Percentiles rank a stretch among this genome's conserved stretches.
Conservation (phyloP, 1,140 invertebrate genomes). For the Nasonia longicornis region DNA sequence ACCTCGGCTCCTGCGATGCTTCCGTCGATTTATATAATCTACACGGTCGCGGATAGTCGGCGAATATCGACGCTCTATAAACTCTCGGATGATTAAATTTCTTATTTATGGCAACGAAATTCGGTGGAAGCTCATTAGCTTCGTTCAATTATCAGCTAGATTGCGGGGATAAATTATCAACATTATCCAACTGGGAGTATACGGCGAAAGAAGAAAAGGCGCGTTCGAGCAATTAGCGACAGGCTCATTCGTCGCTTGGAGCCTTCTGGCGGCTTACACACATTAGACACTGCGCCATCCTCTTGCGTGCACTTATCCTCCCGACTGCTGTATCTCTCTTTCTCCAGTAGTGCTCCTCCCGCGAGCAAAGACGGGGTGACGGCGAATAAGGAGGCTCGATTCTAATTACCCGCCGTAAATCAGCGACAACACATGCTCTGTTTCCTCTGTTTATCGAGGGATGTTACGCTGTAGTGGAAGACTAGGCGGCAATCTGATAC, state of each 20-base stretch:
- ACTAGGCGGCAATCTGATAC: slow-evolving; percentile 57
- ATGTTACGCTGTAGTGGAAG: slow-evolving; percentile 56
- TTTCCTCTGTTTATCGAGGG: slow-evolving; percentile 65
- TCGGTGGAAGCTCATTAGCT: not conserved
- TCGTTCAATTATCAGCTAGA: no score
- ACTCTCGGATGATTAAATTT: slow-evolving; percentile 46
- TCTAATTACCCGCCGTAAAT: slow-evolving; percentile 69
- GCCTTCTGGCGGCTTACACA: not conserved
- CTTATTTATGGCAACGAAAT: slow-evolving; percentile 27
- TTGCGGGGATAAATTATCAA: no score
- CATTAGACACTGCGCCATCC: slow-evolving; percentile 22
- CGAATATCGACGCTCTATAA: slow-evolving; percentile 47
- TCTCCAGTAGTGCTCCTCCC: not conserved
- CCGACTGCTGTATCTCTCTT: not conserved
- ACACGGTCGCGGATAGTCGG: not conserved
- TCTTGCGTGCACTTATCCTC: slow-evolving; percentile 13
- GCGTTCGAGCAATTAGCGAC: not conserved
- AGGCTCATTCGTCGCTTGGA: not conserved
- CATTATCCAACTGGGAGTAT: no score
- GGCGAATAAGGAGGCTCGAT: slow-evolving; percentile 67
- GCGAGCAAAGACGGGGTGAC: slow-evolving; percentile 47
- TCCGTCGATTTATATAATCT: slow-evolving; percentile 30
- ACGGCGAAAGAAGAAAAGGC: no score
- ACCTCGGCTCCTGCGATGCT: slow-evolving; percentile 31
- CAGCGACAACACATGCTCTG: slow-evolving; percentile 68